Evolutionary conservation across 2,113 vertebrate species (phyloP).

Genomic region (Catharus fuscescens): DNA sequence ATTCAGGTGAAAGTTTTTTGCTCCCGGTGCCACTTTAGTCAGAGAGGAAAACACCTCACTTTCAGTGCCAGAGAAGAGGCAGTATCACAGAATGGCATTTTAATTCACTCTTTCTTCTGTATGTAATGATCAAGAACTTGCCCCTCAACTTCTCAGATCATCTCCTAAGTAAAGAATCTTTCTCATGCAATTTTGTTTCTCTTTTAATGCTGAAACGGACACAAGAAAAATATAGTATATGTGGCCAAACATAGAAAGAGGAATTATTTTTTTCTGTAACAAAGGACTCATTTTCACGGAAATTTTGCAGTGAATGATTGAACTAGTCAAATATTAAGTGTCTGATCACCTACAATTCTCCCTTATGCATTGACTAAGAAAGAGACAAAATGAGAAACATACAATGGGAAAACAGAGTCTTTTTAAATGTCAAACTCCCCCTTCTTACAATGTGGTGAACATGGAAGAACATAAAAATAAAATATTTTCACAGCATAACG

Average conservation of each 20-base stretch:
- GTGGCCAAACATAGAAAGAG: rapidly evolving
- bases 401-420: neutral
- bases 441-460: neutral
- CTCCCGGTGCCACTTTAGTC: neutral
- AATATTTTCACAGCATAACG: neutral
- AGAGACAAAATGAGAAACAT: neutral
- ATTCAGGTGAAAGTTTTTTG: neutral
- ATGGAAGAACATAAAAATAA: neutral
- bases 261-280: neutral
- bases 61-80: neutral
- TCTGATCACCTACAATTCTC: neutral
- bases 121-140: neutral
- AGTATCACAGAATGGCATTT: neutral
- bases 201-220: neutral
- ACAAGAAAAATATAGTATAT: neutral
- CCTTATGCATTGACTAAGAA: neutral
- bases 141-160: neutral
- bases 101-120: neutral
- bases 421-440: neutral
- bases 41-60: neutral
- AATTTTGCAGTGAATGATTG: neutral
- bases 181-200: neutral
- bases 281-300: neutral
- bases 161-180: neutral
- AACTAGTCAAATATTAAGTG: neutral